phyloP scores from a whole-genome alignment of 1,140 invertebrate species.

The Cherax destructor region DNA sequence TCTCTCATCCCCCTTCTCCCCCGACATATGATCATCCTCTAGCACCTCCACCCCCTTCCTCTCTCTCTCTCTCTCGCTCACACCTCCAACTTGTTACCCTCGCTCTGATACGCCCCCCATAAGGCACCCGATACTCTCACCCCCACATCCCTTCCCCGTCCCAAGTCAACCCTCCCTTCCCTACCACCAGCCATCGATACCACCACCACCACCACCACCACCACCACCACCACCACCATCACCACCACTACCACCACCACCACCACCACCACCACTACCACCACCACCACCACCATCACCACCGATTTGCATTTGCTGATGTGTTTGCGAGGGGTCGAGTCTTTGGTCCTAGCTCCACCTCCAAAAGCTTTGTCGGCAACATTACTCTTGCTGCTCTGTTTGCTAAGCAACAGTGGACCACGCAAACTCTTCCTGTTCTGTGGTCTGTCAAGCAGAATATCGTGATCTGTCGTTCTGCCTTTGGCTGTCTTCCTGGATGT shows the following conservation, averaged over 20 bases:
- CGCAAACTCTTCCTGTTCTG: too few relatives aligned
- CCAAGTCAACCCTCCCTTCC: not conserved
- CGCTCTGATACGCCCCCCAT: not conserved
- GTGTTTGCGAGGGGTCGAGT: too few relatives aligned
- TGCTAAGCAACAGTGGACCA: too few relatives aligned
- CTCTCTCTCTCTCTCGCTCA: too few relatives aligned
- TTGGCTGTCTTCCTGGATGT: too few relatives aligned
- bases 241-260: not conserved
- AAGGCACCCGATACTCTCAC: constrained; percentile 20
- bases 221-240: not conserved
- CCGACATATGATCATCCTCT: constrained; percentile 9
- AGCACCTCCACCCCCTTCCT: not conserved
- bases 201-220: not conserved
- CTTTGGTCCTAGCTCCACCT: too few relatives aligned
- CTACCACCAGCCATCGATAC: not conserved
- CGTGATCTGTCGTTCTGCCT: too few relatives aligned
- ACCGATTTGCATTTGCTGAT: too few relatives aligned
- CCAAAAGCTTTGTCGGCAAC: too few relatives aligned
- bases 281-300: not conserved
- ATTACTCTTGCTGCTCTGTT: too few relatives aligned
- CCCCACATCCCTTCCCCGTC: not conserved
- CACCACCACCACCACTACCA: not conserved
- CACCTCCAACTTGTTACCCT: not conserved
- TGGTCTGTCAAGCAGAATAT: too few relatives aligned
- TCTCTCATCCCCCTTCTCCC: not conserved